Evolutionary conservation across 2,113 vertebrate genomes (phyloP), one percentile per base, ranked within the genome.

Genomic region (Chlamydotis undulata): DNA sequence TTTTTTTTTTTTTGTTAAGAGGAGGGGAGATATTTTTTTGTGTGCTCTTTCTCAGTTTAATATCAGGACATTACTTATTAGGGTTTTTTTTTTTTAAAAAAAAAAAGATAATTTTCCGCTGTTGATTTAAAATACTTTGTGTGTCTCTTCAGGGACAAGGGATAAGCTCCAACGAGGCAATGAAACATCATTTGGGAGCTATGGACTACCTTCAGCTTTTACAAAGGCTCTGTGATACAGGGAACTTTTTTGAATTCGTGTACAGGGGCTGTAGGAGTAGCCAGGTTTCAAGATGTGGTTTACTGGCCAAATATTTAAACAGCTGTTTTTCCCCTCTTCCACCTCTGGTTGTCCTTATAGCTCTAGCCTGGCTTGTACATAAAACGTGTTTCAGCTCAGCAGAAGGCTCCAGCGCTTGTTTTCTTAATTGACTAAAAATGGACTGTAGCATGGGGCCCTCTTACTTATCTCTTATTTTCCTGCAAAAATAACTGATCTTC

Each of bases 401-500:
- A 89, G 73, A 81, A 80, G 17, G 31, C 10, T 61, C 85, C 52
- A 39, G 35, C 21, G 47, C 22, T 68, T 57, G 35, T 83, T n/a
- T 74, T 73, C 43, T 4, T 31, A 12, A 37, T 6, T 37, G 39
- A 71, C 57, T 56, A 56, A 49, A 87, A 71, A 41, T 26, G 8
- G 41, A 3, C 6, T 71, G 7, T 26, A 39, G 2, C 0, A 3
- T 19, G 25, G 11, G 18, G 6, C 4, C 35, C 4, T 53, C 52
- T 83, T 35, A 26, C 7, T 59, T 50, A 2, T 17, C n/a, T 55
- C 14, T 63, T 63, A 5, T 19, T 64, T 83, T 90, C 39, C 28
- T 69, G 45, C 41, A 43, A 73, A 73, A 60, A 60, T n/a, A 90
- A 52, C 26, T 39, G 22, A 84, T 28, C 33, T 52, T 35, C 43